Evolutionary conservation across 1,140 invertebrate species (phyloP), one percentile per base, ranked within the genome.

Genomic region (Cydia splendana): DNA sequence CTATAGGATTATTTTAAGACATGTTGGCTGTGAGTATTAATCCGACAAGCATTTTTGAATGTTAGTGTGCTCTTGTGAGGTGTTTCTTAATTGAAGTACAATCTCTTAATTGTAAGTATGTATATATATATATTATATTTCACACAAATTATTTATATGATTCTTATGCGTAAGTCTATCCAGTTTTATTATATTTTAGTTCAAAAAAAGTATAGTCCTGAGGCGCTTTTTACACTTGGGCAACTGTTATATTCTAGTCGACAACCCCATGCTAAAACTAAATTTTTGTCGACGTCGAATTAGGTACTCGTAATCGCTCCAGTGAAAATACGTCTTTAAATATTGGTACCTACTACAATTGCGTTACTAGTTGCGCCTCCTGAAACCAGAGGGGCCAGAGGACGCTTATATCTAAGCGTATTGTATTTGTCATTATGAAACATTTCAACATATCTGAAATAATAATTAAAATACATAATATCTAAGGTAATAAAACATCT

Each of bases 1-100:
- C 67, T 71, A 34, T 71, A 71, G 34, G 67, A 71, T 38, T 71
- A 71, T 42, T n/a, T 20, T 71, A 71, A 71, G 67, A 71, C 67
- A 38, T 71, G 67, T 71, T 71, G 67, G 67, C 67, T 71, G 67
- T 71, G 67, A 71, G 67, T 38, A 71, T 45, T 18, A 38, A 71
- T 28, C 67, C 67, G 34, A 38, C 67, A 71, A 15, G n/a, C 65
- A 71, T 71, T 71, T 24, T 71, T 38, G 34, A 71, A 71, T 71
- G 34, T 71, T 71, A n/a, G 34, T 18, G 67, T 71, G 67, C 67
- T 71, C 67, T 71, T 6, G 67, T 71, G n/a, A 38, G 67, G 13
- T 45, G n/a, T 71, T 42, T 42, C n/a, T 71, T 18, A 45, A 15
- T 45, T 42, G 38, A 34, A 71, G 67, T 38, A 42, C 34, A 18